Evolutionary conservation across 2,113 vertebrate species (phyloP).

Genomic region (Hystrix cristata): DNA sequence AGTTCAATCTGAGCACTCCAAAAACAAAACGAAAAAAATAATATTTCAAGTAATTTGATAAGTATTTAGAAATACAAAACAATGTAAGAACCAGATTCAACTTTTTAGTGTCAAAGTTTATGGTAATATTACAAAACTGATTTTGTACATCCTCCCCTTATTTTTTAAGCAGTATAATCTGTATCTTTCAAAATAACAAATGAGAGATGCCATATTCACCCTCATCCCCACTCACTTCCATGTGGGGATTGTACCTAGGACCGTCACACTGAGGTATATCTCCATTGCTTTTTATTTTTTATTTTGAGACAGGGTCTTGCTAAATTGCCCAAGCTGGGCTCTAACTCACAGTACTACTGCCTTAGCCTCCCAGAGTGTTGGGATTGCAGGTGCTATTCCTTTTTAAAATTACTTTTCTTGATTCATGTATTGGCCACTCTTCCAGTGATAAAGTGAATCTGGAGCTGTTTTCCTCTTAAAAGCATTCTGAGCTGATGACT

Average conservation of each 20-base stretch:
- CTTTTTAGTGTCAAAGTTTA: background rate
- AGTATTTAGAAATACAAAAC: conserved; percentile 49
- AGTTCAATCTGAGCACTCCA: too few species aligned
- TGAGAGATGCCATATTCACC: background rate
- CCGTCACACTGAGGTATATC: background rate
- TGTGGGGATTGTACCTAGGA: background rate
- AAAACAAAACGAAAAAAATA: too few species aligned
- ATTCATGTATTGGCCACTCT: background rate
- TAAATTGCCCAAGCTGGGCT: background rate
- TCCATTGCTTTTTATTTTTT: background rate
- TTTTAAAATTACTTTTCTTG: conserved; percentile 22
- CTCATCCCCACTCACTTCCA: background rate
- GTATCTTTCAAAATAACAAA: conserved; percentile 37
- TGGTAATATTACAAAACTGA: background rate
- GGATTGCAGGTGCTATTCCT: background rate
- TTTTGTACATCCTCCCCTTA: background rate
- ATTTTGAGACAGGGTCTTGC: background rate
- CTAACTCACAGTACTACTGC: background rate
- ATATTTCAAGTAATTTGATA: conserved; percentile 14
- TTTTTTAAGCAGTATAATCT: conserved; percentile 22
- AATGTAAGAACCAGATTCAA: background rate
- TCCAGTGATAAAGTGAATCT: conserved; percentile 51
- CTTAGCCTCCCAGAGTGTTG: background rate
- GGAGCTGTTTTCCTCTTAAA: background rate
- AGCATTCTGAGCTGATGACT: background rate